A percentile compares a stretch with the other conserved stretches of the same genome.
These are phyloP conservation scores for Caiman crocodilus DNA, from an alignment of 2,797 vertebrate species.

Conservation along the genomic window DNA sequence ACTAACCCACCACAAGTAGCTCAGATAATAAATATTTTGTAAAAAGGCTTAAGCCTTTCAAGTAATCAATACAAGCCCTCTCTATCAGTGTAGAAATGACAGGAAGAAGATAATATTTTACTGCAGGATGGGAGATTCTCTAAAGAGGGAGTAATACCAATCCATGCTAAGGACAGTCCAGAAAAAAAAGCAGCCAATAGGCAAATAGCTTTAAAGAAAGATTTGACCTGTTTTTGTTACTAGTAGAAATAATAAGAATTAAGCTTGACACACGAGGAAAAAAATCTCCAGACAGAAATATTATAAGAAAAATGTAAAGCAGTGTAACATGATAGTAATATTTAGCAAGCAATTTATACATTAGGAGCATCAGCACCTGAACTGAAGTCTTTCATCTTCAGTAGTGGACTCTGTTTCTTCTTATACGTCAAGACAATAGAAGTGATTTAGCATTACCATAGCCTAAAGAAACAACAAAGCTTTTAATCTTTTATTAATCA, in stretches of 20 bases:
- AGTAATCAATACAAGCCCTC: background rate
- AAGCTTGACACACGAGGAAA: background rate
- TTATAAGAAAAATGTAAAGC: background rate
- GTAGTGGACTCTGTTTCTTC: background rate
- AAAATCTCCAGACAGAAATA: background rate
- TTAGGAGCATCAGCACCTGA: background rate
- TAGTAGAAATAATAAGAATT: background rate
- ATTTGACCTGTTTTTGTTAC: background rate
- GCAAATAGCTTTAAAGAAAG: background rate
- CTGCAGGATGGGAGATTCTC: background rate
- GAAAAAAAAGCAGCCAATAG: background rate
- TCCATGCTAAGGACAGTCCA: background rate
- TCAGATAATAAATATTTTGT: background rate
- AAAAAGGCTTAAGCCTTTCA: background rate
- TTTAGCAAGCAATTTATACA: background rate
- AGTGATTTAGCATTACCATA: background rate
- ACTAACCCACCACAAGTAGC: background rate
- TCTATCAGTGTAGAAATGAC: background rate
- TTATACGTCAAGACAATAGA: background rate
- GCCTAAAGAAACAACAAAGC: background rate
- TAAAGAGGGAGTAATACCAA: background rate
- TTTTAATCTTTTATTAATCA: slow-evolving; percentile 25
- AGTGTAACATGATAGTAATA: background rate
- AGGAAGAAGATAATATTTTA: background rate
- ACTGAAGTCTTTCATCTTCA: background rate